Evolutionary conservation across 1,140 invertebrate genomes (phyloP).

Genomic region (Aphaenogaster ashmeadi): DNA sequence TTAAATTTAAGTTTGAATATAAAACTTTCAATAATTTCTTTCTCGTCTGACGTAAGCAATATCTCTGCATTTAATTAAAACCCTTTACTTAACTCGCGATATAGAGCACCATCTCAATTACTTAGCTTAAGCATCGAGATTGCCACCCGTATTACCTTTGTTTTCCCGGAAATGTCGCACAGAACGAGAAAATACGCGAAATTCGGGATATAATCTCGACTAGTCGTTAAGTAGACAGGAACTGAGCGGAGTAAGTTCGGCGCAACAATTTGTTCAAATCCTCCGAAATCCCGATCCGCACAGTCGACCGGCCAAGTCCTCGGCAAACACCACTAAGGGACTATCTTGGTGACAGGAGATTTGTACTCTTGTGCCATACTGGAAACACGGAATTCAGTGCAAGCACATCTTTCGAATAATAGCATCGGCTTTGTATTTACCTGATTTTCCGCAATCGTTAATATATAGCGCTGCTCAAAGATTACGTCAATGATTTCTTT

Average conservation of each 20-base stretch:
- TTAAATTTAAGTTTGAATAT: conserved; percentile 3
- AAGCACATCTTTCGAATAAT: conserved; percentile 49
- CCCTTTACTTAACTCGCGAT: neutral
- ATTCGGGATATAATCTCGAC: conserved; percentile 65
- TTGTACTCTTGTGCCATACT: conserved; percentile 68
- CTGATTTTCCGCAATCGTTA: conserved; percentile 22
- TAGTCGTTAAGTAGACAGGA: conserved; percentile 76
- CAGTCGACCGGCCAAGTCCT: conserved; percentile 78
- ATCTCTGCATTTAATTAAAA: conserved; percentile 36
- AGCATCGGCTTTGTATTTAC: conserved; percentile 34
- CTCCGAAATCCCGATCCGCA: conserved; percentile 81
- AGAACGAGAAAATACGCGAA: conserved; percentile 53
- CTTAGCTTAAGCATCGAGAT: conserved; percentile 49
- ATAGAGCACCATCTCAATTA: conserved; percentile 38
- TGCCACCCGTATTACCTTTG: conserved; percentile 46
- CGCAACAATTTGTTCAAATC: conserved; percentile 83
- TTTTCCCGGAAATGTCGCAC: conserved; percentile 32
- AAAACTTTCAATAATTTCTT: neutral
- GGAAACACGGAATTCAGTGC: conserved; percentile 63
- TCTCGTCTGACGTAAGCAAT: neutral
- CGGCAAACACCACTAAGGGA: conserved; percentile 79
- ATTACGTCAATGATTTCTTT: neutral
- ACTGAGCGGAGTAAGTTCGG: conserved; percentile 71
- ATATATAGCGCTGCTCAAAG: neutral
- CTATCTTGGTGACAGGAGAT: conserved; percentile 80